A percentile compares a stretch with the other conserved stretches of the same genome.
Evolutionary conservation across 2,113 vertebrate species (phyloP).

Genomic region (Blennius ocellaris): DNA sequence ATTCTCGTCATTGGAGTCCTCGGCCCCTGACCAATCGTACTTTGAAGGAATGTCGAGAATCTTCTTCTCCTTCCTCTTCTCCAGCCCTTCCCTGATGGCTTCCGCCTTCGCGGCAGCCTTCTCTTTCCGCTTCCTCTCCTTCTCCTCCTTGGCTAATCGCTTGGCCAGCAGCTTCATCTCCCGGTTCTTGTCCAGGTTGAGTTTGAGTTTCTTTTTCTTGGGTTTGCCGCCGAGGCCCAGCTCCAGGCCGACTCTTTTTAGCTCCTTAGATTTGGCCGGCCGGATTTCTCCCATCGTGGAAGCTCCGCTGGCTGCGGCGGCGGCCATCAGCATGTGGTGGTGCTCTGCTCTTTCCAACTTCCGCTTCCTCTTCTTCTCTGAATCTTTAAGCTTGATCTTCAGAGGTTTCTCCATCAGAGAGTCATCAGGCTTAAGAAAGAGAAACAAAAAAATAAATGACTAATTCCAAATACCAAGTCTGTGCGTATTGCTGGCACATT

Average conservation of each 20-base stretch:
- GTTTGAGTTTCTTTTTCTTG: conserved; percentile 98
- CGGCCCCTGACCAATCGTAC: conserved; percentile 98
- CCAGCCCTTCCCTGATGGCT: conserved; percentile 87
- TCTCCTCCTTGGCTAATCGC: conserved; percentile 95
- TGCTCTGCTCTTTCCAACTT: conserved; percentile 93
- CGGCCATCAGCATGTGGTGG: conserved; percentile 86
- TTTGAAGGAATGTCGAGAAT: conserved; percentile 97
- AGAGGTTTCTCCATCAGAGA: conserved; percentile 91
- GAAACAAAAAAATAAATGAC: neutral
- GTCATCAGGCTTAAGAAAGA: conserved; percentile 85
- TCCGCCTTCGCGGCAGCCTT: conserved; percentile 91
- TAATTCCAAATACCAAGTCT: neutral
- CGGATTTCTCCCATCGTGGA: conserved; percentile 76
- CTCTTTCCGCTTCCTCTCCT: conserved; percentile 94
- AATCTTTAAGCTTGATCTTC: conserved; percentile 93
- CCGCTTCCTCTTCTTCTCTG: conserved; percentile 93
- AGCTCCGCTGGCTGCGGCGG: conserved; percentile 51
- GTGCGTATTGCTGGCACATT: neutral
- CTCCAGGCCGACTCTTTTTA: conserved; percentile 89
- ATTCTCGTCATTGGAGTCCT: conserved; percentile 97
- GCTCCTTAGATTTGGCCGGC: conserved; percentile 89
- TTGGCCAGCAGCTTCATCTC: conserved; percentile 97
- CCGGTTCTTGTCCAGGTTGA: conserved; percentile 92
- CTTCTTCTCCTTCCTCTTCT: conserved; percentile 96
- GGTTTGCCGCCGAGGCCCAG: conserved; percentile 88